phyloP scores from a whole-genome alignment of 2,113 vertebrate species.

The Tinamus guttatus region DNA sequence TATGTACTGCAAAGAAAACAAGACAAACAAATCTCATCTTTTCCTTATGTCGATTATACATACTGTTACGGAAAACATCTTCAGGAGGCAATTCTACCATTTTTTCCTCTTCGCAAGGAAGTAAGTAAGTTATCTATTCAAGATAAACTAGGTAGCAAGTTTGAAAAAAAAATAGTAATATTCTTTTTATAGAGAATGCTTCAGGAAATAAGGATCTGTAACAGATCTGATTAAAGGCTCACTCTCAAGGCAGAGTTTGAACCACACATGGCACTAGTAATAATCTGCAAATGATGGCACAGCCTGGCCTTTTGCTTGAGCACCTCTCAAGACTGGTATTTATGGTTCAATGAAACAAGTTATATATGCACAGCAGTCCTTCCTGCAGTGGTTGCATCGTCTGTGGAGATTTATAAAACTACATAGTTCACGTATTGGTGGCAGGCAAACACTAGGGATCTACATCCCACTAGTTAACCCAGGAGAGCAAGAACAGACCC shows the following conservation, averaged over 20 bases:
- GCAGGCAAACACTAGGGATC: not conserved
- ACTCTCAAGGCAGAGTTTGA: not conserved
- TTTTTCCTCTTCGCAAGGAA: not conserved
- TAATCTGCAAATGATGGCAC: not conserved
- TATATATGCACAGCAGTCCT: not conserved
- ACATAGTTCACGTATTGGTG: not conserved
- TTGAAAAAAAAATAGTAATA: not conserved
- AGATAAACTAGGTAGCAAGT: not conserved
- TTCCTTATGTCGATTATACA: not conserved
- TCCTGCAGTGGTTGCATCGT: not conserved
- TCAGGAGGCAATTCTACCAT: not conserved
- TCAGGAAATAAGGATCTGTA: not conserved
- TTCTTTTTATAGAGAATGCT: not conserved
- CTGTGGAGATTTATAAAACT: not conserved
- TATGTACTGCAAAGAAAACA: not conserved
- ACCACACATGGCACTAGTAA: too few species aligned
- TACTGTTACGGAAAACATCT: not conserved
- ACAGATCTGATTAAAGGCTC: not conserved
- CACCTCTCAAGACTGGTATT: not conserved
- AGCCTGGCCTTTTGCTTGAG: not conserved
- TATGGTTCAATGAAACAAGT: not conserved
- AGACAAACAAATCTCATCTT: not conserved
- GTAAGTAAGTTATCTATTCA: not conserved
- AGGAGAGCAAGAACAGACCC: not conserved
- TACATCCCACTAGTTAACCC: not conserved